Base-by-base conservation (phyloP, 2,797 vertebrate genomes). In the Enteromius thamalakanensis region DNA sequence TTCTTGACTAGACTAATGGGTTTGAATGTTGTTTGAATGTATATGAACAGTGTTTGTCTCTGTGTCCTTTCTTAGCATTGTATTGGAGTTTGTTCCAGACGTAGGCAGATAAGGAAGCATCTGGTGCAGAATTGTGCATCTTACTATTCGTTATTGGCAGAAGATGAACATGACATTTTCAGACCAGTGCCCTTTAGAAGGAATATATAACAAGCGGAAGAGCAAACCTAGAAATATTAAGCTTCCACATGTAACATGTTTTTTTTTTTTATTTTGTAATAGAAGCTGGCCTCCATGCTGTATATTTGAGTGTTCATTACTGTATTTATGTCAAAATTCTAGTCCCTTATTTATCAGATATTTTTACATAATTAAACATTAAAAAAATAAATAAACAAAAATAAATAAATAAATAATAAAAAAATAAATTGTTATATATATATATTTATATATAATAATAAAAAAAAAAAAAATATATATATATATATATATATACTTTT, bases 81-180 rank as follows among this genome's bases (percentile, higher is more conserved):
- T 42, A 21, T 70, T 82, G 45, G 17, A 29, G 62, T 40, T 68
- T 6, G 64, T 29, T 70, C 29, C 55, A 82, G 60, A 75, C 1
- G 15, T 68, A 29, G n/a, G 32, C 29, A 29, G 60, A 67, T 67
- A 76, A 26, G 72, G 23, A 76, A 77, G 47, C 64, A 69, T 83
- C 51, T 69, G 26, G 26, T 42, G 42, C 10, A 75, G 15, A 40
- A 64, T 75, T 32, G 26, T 82, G 34, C 49, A 76, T 55, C 47
- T 42, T 55, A 42, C 51, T 55, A 34, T 76, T 42, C 6, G 7
- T 76, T 68, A 55, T 82, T 67, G 71, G 71, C 71, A 67, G 45
- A 9, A 67, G 71, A 75, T 76, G 72, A 82, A 75, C 47, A 53
- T 76, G 81, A 82, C 49, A 82, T 82, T 82, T 76, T 49, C 40